These are phyloP conservation scores for Dendrocopos noguchii DNA, from an alignment of 2,113 vertebrate species.

Conservation along the genomic window DNA sequence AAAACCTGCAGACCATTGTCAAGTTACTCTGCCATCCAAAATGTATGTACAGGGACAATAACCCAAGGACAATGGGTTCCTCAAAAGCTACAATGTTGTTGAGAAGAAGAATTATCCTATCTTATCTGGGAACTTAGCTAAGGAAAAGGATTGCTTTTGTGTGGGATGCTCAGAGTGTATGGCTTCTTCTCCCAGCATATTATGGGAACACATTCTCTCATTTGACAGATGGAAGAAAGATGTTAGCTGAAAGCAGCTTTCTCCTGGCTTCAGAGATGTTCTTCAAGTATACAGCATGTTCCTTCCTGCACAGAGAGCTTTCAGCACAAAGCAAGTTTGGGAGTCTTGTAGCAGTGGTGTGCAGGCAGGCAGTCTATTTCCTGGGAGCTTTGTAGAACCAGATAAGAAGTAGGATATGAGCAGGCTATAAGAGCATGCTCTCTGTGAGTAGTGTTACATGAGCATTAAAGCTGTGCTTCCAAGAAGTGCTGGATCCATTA, in stretches of 20 bases:
- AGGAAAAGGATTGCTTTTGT: neutral
- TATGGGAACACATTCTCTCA: conserved; percentile 41
- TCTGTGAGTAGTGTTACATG: neutral
- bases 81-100: neutral
- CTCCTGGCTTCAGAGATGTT: conserved; percentile 38
- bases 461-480: conserved; percentile 6
- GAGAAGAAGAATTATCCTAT: neutral
- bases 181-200: neutral
- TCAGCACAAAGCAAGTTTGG: neutral
- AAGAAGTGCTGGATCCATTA: conserved; percentile 11
- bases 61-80: neutral
- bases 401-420: neutral
- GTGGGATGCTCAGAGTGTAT: conserved; percentile 21
- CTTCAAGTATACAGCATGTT: conserved; percentile 29
- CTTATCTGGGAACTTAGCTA: neutral
- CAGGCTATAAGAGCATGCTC: neutral
- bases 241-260: conserved; percentile 45
- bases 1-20: neutral
- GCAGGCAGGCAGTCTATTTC: conserved; percentile 13
- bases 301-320: conserved; percentile 16
- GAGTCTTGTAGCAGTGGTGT: neutral
- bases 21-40: neutral
- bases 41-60: neutral
- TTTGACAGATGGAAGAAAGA: conserved; percentile 61
- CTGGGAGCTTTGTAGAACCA: neutral